Base-by-base conservation (phyloP, 2,888 invertebrate genomes). In the Trisateles emortualis region DNA sequence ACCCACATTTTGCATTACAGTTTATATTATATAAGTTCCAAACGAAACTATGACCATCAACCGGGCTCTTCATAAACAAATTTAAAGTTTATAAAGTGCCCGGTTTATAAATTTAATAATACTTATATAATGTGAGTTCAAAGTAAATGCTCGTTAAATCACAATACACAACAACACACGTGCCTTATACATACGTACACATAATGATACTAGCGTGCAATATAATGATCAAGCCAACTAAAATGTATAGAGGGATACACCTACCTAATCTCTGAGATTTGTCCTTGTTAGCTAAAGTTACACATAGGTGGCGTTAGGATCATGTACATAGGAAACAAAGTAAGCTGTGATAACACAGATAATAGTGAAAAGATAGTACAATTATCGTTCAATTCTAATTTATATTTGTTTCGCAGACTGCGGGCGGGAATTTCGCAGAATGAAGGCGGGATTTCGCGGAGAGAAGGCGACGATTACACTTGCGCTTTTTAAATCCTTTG, bases 271-370 rank as follows among this genome's bases (percentile, higher is more conserved):
- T 85, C 59, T 78, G 73, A 76, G 78, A 68, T 77, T 80, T 85
- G 51, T 85, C 85, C 85, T 85, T 85, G 85, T 78, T 79, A 74
- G 85, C 85, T 85, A 83, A 60, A 81, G 78, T 78, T 75, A 73
- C 67, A 76, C 68, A 67, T 70, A 64, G 67, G 69, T 66, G 68
- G 59, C 63, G 74, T 79, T 79, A 79, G 73, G 72, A 67, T 72
- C 72, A 72, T 73, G 59, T 65, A 71, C 66, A 72, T 39, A 56
- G 52, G 43, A 59, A 44, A 59, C 42, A 22, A 8, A 46, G 17
- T 50, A 45, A 64, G 72, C 72, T 64, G 53, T 49, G 42, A 36
- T 67, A 44, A 67, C 29, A 67, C 50, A 64, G 22, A 57, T 59
- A 52, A 64, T 63, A 32, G 53, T 38, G 44, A 40, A 59, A 45